These are phyloP conservation scores for Nipponacmea schrenckii DNA, from an alignment of 2,888 invertebrate species.

Conservation along the genomic window DNA sequence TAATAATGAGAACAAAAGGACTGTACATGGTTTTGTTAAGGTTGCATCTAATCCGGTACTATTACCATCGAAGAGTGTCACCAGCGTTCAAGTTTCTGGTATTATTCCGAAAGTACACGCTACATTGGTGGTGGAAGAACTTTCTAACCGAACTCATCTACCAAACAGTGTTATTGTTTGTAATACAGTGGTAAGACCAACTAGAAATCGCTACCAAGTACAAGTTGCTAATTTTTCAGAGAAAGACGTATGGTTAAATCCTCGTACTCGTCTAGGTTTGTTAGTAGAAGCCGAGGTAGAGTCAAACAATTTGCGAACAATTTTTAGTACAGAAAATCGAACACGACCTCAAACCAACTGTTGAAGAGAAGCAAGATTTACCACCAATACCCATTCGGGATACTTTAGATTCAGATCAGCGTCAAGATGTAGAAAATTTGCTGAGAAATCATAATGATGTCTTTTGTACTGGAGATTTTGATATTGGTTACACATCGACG, in stretches of 20 bases:
- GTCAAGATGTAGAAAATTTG: too few relatives aligned
- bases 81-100: conserved; percentile 7
- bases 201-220: neutral
- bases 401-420: too few relatives aligned
- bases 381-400: too few relatives aligned
- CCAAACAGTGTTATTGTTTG: neutral
- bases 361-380: neutral
- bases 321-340: neutral
- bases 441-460: too few relatives aligned
- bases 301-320: neutral
- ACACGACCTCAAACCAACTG: neutral
- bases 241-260: neutral
- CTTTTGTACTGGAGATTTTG: too few relatives aligned
- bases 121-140: neutral
- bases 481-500: too few relatives aligned
- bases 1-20: neutral
- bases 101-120: neutral
- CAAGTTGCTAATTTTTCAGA: neutral
- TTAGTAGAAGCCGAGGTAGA: neutral
- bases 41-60: neutral
- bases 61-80: conserved; percentile 6
- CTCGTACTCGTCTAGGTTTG: neutral
- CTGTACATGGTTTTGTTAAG: neutral
- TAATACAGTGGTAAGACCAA: neutral
- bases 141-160: neutral